A percentile compares a stretch with the other conserved stretches of the same genome.
phyloP scores from a whole-genome alignment of 1,140 invertebrate species.

The Drosophila kanapiae region DNA sequence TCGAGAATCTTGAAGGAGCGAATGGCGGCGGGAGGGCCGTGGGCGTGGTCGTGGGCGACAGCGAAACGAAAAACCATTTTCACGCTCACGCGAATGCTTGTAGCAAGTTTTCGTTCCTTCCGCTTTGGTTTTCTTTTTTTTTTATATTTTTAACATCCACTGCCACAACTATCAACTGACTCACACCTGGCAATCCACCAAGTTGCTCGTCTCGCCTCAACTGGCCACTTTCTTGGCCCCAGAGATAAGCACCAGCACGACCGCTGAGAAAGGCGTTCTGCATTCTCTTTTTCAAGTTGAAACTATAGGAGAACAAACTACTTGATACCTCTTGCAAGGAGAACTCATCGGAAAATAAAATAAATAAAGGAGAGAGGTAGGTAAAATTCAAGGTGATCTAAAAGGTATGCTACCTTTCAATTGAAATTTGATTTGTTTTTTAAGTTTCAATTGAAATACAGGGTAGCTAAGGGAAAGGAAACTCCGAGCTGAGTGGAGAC shows the following conservation, averaged over 20 bases:
- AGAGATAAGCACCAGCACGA: conserved; percentile 67
- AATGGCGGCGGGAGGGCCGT: background rate
- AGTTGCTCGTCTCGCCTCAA: conserved; percentile 15
- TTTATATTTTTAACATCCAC: conserved; percentile 26
- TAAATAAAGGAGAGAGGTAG: too few species aligned
- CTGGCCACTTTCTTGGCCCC: conserved; percentile 32
- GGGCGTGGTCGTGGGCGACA: conserved; percentile 37
- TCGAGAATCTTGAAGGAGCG: conserved; percentile 9
- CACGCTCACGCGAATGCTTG: conserved; percentile 80
- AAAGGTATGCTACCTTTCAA: background rate
- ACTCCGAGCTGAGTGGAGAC: background rate
- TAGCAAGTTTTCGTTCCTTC: conserved; percentile 67
- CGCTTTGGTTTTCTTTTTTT: conserved; percentile 27
- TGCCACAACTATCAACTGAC: conserved; percentile 74
- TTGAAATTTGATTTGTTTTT: too few species aligned
- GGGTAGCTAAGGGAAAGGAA: background rate
- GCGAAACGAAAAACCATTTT: conserved; percentile 80
- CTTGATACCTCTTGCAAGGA: background rate
- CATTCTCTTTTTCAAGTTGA: conserved; percentile 41
- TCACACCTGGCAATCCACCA: conserved; percentile 70
- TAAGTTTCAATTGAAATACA: background rate
- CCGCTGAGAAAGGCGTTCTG: conserved; percentile 54
- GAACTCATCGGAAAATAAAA: background rate
- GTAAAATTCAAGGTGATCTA: background rate
- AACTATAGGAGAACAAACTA: background rate